A percentile compares a stretch with the other conserved stretches of the same genome.
These are phyloP conservation scores for Melanotaenia maccullochi DNA, from an alignment of 2,797 vertebrate species.

Conservation along the genomic window DNA sequence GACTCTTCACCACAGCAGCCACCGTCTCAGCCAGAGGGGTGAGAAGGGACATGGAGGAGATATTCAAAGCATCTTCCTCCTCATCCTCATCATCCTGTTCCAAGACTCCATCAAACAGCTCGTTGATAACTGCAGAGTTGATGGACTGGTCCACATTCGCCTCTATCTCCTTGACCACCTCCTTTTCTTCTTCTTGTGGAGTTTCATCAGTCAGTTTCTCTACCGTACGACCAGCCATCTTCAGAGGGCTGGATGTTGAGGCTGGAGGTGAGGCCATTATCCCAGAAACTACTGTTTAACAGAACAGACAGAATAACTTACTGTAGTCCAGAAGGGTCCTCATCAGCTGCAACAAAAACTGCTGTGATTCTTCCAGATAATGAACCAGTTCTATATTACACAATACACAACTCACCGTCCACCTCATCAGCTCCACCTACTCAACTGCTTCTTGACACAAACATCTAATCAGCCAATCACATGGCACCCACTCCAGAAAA, in stretches of 20 bases:
- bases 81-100: constrained; percentile 76
- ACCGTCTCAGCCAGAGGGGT: constrained; percentile 91
- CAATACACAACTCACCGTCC: too few relatives aligned
- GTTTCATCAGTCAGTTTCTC: constrained; percentile 50
- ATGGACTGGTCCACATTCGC: constrained; percentile 85
- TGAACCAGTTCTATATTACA: too few relatives aligned
- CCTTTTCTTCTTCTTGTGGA: constrained; percentile 22
- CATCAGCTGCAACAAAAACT: too few relatives aligned
- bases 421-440: too few relatives aligned
- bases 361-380: too few relatives aligned
- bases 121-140: constrained; percentile 92
- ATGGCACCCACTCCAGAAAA: not conserved
- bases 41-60: constrained; percentile 97
- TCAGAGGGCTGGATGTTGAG: constrained; percentile 79
- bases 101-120: constrained; percentile 89
- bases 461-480: too few relatives aligned
- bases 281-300: constrained; percentile 17
- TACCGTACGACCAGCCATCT: constrained; percentile 28
- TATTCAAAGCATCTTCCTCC: constrained; percentile 90
- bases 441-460: too few relatives aligned
- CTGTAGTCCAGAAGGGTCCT: too few relatives aligned
- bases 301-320: not conserved
- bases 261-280: constrained; percentile 39
- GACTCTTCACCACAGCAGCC: constrained; percentile 82
- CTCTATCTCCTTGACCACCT: constrained; percentile 75